Evolutionary conservation across 2,888 invertebrate genomes (phyloP), one percentile per base, ranked within the genome.

Genomic region (Autographa pulchrina): DNA sequence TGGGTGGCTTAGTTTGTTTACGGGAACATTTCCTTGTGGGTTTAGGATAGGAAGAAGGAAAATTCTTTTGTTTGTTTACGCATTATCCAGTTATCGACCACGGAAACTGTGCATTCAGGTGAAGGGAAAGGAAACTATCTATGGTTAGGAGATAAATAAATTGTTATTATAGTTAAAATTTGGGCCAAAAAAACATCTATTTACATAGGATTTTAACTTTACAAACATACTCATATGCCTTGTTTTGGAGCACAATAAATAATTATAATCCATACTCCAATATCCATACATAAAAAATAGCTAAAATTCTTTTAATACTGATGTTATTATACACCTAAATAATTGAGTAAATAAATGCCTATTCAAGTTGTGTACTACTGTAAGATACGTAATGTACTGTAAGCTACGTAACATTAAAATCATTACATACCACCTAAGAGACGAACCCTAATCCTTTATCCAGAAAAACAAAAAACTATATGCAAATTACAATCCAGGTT

Each of bases 401-500:
- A n/a, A n/a, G n/a, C n/a, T n/a, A n/a, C n/a, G n/a, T 25, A 25
- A 25, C 25, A 25, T 25, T 25, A 25, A 25, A 62, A 54, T 65
- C 56, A 20, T n/a, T 31, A 38, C 52, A 43, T 64, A 20, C 18
- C 35, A 38, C 38, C 38, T 9, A 38, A 38, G 8, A 11, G 8
- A n/a, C n/a, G n/a, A 38, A 11, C 16, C 16, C 62, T 48, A 35
- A 67, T 54, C 25, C 25, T 43, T 54, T 58, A 11, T 13, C 56
- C 65, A 20, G 65, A 41, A 48, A 9, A 31, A 32, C 20, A 56
- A 52, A 68, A 48, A 74, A 59, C 48, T 76, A 77, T 80, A 74
- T 72, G 77, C 63, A 71, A 77, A 71, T 77, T 52, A 70, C 38
- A 18, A 56, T 60, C 13, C n/a, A 32, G 56, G 62, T 3, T 56